Evolutionary conservation across 2,888 invertebrate species (phyloP), one percentile per base, ranked within the genome.

Genomic region (Ormyrus rosae): DNA sequence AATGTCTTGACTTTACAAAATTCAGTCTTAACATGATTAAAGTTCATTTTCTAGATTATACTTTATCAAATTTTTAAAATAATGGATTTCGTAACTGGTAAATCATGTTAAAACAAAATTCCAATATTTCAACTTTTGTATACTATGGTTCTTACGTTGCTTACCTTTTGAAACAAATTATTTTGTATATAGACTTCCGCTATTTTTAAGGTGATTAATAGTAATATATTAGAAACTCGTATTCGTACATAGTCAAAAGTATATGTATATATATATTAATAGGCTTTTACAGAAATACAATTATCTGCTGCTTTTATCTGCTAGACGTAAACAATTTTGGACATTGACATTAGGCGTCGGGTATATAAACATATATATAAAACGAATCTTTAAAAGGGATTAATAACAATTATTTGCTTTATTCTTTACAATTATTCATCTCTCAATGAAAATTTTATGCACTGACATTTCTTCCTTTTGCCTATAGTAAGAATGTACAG

Each of bases 221-320:
- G n/a, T 78, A 67, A 72, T 6, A 34, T 34, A 53, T 63, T 77
- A 19, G 19, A 65, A 58, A 60, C 67, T 65, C 11, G 19, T 67
- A 11, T 65, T 48, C 6, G 72, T 72, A 78, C 65, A 45, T 72
- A 72, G 51, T 72, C 46, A 78, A 78, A 78, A 78, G 46, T 53
- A 67, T 78, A 34, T 34, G 4, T 34, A 34, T 34, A 34, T 34
- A 34, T 34, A 71, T 72, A 78, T 72, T 65, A 71, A 78, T 71
- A 67, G 71, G 53, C 51, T 67, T 53, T 56, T 72, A 67, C 71
- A 78, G 48, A 51, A 70, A 77, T 78, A 78, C 67, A 72, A 78
- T 58, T 19, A 65, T 53, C 34, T 34, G 51, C 13, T 45, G 19
- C 4, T 65, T 77, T 34, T 51, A 34, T 50, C 4, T 45, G 2